Base-by-base conservation (phyloP, 2,113 vertebrate genomes). In the Solenodon paradoxus region DNA sequence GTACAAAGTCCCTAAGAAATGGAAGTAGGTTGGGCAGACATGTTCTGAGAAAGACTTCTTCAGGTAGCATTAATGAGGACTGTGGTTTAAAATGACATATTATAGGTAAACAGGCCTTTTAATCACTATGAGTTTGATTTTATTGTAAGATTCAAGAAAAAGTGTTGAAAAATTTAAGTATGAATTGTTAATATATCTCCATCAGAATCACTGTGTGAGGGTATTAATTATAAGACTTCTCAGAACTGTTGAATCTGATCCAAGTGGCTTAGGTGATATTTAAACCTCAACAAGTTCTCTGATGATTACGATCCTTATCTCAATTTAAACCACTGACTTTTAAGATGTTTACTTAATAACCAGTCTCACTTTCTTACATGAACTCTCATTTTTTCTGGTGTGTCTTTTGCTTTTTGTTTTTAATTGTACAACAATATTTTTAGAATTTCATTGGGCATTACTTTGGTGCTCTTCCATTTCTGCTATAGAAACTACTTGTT, bases 381-480 rank as follows among this genome's bases (percentile, higher is more conserved):
- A 92, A 51, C 3, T 90, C 40, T 92, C 1, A 59, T 64, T 85
- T 72, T 95, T 71, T 13, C 22, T 72, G 16, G 6, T 86, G 7
- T 45, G 88, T 19, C 6, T 17, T 35, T 26, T 19, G 6, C 12
- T 82, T 53, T 47, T 57, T 22, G 0, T 19, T 11, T 3, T n/a
- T 51, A 90, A 49, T 82, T 95, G 8, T 59, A 2, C 47, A 64
- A 61, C 4, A 71, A 16, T 38, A 3, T 63, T 68, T 75, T 75
- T 64, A 94, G 53, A 90, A 66, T 81, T 80, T 84, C n/a, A 6
- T 38, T 91, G 78, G 59, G 10, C 32, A 40, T 89, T 55, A 59
- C 24, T 95, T 95, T 49, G 5, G 19, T 78, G 84, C 9, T 90
- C 45, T 90, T 94, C 81, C 84, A 75, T 93, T 95, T 95, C 4